These are phyloP conservation scores for Hafferia zeledoni DNA, from an alignment of 2,797 vertebrate genomes.

Conservation along the genomic window DNA sequence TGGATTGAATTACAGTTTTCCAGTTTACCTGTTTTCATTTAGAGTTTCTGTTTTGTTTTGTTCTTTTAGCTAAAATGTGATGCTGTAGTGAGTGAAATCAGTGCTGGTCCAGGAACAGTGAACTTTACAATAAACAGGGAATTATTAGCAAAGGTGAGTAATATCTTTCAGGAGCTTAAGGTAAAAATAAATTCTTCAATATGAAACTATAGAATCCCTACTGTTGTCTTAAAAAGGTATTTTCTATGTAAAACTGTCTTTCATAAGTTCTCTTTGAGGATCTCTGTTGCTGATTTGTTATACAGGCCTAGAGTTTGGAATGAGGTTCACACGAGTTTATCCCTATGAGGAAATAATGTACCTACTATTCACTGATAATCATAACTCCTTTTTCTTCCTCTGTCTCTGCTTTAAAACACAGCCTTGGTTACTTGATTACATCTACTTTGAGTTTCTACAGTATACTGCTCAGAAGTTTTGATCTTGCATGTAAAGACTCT, in stretches of 20 bases:
- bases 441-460: neutral
- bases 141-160: conserved; percentile 87
- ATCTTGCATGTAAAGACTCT: neutral
- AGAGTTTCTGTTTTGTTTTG: neutral
- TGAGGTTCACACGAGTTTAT: neutral
- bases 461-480: neutral
- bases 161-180: neutral
- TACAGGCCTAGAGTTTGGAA: neutral
- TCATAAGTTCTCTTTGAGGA: neutral
- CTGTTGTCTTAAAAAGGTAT: neutral
- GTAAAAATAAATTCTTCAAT: neutral
- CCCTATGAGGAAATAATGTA: neutral
- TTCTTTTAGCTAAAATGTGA: conserved; percentile 83
- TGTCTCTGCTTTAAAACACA: neutral
- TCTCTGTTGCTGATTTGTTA: neutral
- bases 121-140: conserved; percentile 87
- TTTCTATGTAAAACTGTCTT: neutral
- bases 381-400: neutral
- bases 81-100: conserved; percentile 85
- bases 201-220: neutral
- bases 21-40: neutral
- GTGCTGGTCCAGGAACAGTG: conserved; percentile 77
- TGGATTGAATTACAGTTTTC: neutral
- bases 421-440: neutral
- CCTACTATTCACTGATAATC: neutral